Conservation (phyloP, 2,888 invertebrate species). For the Apotomis turbidana region DNA sequence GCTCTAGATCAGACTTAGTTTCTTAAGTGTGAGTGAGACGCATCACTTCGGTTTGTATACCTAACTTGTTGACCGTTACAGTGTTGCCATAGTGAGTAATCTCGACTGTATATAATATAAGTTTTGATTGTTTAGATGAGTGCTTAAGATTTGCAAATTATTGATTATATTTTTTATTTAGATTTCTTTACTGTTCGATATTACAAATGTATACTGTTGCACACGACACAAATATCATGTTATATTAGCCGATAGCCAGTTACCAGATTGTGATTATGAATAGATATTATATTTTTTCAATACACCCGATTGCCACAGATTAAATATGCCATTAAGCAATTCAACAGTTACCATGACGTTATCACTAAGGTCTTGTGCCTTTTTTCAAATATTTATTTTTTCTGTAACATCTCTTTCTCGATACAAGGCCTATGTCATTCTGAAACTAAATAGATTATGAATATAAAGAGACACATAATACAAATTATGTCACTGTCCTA, state of each 20-base stretch:
- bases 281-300: conserved; percentile 75
- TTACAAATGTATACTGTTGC: conserved; percentile 58
- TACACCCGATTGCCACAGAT: conserved; percentile 58
- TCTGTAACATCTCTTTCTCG: background rate
- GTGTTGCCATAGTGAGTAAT: conserved; percentile 82
- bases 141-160: conserved; percentile 66
- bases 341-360: conserved; percentile 28
- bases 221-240: conserved; percentile 57
- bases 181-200: conserved; percentile 49
- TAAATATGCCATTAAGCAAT: conserved; percentile 43
- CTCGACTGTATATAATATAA: conserved; percentile 79
- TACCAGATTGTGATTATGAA: conserved; percentile 76
- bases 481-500: no score
- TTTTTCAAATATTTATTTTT: background rate
- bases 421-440: no score
- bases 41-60: conserved; percentile 73
- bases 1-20: conserved; percentile 3
- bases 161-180: conserved; percentile 54
- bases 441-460: no score
- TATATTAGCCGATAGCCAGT: conserved; percentile 71
- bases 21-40: conserved; percentile 27
- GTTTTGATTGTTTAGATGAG: conserved; percentile 76
- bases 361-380: conserved; percentile 14
- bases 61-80: conserved; percentile 78
- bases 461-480: no score